phyloP scores from a whole-genome alignment of 2,888 invertebrate genomes.

The Zonitis immaculata region DNA sequence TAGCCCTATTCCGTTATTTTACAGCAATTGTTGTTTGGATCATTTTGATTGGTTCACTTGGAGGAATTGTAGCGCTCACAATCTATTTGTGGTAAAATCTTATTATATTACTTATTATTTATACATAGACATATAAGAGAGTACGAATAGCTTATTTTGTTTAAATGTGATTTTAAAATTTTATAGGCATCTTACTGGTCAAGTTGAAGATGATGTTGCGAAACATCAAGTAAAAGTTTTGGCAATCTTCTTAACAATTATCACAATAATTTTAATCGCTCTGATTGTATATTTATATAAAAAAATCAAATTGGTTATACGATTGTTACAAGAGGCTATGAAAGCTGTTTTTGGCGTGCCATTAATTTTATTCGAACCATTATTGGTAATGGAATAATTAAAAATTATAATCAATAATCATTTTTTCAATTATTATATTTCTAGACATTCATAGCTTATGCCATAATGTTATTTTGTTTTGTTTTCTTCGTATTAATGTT shows the following conservation, averaged over 20 bases:
- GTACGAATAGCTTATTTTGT: too few relatives aligned
- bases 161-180: too few relatives aligned
- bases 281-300: slow-evolving; percentile 53
- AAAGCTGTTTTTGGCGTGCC: slow-evolving; percentile 55
- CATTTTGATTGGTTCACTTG: slow-evolving; percentile 50
- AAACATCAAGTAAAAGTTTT: background rate
- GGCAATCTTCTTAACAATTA: slow-evolving; percentile 21
- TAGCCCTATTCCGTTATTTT: slow-evolving; percentile 53
- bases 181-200: background rate
- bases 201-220: background rate
- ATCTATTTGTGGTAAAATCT: slow-evolving; percentile 55
- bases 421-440: slow-evolving; percentile 4
- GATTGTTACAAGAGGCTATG: slow-evolving; percentile 55
- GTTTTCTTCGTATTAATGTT: slow-evolving; percentile 2
- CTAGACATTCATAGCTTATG: slow-evolving; percentile 12
- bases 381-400: too few relatives aligned
- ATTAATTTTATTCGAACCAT: slow-evolving; percentile 50
- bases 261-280: slow-evolving; percentile 35
- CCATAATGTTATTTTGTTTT: slow-evolving; percentile 3
- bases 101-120: background rate
- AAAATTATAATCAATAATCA: too few relatives aligned
- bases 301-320: slow-evolving; percentile 52
- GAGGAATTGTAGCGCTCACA: slow-evolving; percentile 52
- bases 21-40: slow-evolving; percentile 58
- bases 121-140: too few relatives aligned